Conservation (phyloP, 2,797 vertebrate species). For the Coilia nasus region DNA sequence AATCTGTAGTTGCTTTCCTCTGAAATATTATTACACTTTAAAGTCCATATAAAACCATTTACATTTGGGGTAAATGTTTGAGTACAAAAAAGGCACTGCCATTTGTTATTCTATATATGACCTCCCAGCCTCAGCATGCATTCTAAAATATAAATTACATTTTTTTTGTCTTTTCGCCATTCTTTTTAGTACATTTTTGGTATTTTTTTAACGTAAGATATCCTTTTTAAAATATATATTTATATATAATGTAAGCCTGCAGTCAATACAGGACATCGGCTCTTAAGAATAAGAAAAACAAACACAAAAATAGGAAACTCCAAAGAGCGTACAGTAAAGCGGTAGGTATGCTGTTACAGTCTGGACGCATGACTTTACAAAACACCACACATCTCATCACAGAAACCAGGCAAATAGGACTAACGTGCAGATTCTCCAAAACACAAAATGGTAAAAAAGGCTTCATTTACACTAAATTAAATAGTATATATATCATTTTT, state of each 20-base stretch:
- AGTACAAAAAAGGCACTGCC: conserved; percentile 93
- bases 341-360: conserved; percentile 67
- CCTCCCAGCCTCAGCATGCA: conserved; percentile 88
- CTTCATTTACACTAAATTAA: conserved; percentile 62
- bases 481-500: conserved; percentile 46
- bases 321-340: conserved; percentile 69
- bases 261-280: conserved; percentile 90
- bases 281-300: conserved; percentile 65
- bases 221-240: conserved; percentile 69
- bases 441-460: conserved; percentile 54
- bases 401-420: conserved; percentile 52
- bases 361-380: conserved; percentile 57
- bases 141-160: conserved; percentile 85
- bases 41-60: conserved; percentile 73
- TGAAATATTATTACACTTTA: conserved; percentile 57
- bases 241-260: conserved; percentile 83
- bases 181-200: conserved; percentile 41
- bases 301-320: conserved; percentile 46
- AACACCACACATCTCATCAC: conserved; percentile 47
- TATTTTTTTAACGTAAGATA: conserved; percentile 60
- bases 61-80: conserved; percentile 72
- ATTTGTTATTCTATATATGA: conserved; percentile 88
- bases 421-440: conserved; percentile 50
- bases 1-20: conserved; percentile 52
- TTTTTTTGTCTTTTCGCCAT: conserved; percentile 56